phyloP scores from a whole-genome alignment of 2,113 vertebrate genomes.

The Lepus americanus region DNA sequence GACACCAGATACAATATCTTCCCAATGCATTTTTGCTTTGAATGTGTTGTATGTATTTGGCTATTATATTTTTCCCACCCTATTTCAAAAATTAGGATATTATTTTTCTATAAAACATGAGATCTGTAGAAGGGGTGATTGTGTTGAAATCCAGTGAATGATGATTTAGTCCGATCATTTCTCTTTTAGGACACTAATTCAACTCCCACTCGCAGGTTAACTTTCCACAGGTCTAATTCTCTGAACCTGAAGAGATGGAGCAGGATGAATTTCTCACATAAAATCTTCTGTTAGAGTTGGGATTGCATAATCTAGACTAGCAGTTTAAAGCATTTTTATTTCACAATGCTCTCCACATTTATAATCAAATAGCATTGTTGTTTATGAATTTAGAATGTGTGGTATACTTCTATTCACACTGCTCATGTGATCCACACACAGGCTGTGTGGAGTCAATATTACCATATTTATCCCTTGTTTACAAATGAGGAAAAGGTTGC shows the following conservation, averaged over 20 bases:
- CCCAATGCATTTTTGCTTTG: background rate
- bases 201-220: constrained; percentile 1
- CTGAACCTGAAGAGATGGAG: background rate
- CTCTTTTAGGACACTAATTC: background rate
- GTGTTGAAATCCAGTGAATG: constrained; percentile 51
- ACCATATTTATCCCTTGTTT: background rate
- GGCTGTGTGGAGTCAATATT: background rate
- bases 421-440: background rate
- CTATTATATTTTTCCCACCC: background rate
- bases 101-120: constrained; percentile 15
- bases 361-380: background rate
- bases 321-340: background rate
- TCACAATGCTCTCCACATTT: background rate
- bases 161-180: background rate
- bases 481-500: background rate
- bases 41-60: background rate
- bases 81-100: constrained; percentile 18
- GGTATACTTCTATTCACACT: background rate
- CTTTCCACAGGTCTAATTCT: constrained; percentile 15
- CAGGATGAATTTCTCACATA: background rate
- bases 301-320: background rate
- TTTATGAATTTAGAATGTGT: background rate
- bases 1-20: background rate
- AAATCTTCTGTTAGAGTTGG: background rate
- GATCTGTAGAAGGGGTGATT: background rate